These are phyloP conservation scores for Tuta absoluta DNA, from an alignment of 2,888 invertebrate genomes.

Conservation along the genomic window DNA sequence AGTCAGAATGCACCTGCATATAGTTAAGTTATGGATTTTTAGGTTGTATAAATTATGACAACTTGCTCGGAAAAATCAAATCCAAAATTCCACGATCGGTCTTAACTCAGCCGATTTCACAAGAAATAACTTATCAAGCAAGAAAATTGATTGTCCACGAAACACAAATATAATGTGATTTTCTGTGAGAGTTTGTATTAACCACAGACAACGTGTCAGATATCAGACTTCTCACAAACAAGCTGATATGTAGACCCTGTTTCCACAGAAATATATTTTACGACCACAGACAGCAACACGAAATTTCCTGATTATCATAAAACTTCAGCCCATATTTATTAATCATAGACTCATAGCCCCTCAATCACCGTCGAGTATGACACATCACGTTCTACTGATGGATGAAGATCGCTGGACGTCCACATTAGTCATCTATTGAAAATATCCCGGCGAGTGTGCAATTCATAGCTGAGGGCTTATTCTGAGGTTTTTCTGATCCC, in stretches of 20 bases:
- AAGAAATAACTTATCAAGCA: not conserved
- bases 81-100: too few relatives aligned
- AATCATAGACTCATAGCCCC: slow-evolving; percentile 53
- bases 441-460: slow-evolving; percentile 12
- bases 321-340: slow-evolving; percentile 14
- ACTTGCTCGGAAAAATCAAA: too few relatives aligned
- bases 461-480: slow-evolving; percentile 15
- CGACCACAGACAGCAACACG: not conserved
- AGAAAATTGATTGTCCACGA: too few relatives aligned
- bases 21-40: too few relatives aligned
- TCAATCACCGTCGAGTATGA: slow-evolving; percentile 52
- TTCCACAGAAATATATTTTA: not conserved
- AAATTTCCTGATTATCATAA: not conserved
- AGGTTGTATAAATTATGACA: too few relatives aligned
- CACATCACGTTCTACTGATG: slow-evolving; percentile 62
- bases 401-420: slow-evolving; percentile 60
- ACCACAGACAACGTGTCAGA: too few relatives aligned
- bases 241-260: too few relatives aligned
- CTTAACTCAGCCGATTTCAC: too few relatives aligned
- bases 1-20: too few relatives aligned
- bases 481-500: not conserved
- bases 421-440: slow-evolving; percentile 56
- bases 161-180: not conserved
- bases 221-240: too few relatives aligned
- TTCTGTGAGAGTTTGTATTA: too few relatives aligned